A percentile compares a stretch with the other conserved stretches of the same genome.
Conservation (phyloP, 2,888 invertebrate species). For the Ischnus inquisitorius region DNA sequence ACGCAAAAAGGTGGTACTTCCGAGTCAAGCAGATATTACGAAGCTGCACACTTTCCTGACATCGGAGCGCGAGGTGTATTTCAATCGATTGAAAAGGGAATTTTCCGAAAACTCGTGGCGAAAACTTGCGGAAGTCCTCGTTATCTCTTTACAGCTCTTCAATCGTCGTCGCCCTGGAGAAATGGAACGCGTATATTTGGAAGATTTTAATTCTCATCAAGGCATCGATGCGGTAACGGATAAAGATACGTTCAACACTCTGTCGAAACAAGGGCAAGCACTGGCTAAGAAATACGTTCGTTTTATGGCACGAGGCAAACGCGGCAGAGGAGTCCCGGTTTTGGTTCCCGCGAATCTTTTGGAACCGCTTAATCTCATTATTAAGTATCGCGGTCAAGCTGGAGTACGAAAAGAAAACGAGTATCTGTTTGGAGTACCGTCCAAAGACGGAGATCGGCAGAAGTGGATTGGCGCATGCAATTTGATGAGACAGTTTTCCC, state of each 20-base stretch:
- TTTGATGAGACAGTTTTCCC: constrained; percentile 69
- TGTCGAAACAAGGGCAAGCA: constrained; percentile 22
- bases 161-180: constrained; percentile 64
- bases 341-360: constrained; percentile 56
- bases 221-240: constrained; percentile 44
- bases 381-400: constrained; percentile 27
- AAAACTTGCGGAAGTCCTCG: constrained; percentile 25
- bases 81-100: neutral
- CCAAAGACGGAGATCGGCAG: neutral
- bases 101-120: constrained; percentile 31
- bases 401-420: constrained; percentile 28
- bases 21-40: constrained; percentile 55
- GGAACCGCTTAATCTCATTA: constrained; percentile 38
- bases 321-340: constrained; percentile 67
- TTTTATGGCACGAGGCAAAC: constrained; percentile 72
- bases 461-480: constrained; percentile 67
- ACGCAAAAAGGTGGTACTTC: constrained; percentile 61
- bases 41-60: constrained; percentile 53
- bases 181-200: constrained; percentile 49
- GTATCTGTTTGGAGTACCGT: constrained; percentile 50
- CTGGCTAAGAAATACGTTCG: constrained; percentile 61
- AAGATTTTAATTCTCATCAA: constrained; percentile 46
- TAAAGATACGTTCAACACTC: constrained; percentile 47
- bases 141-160: constrained; percentile 57
- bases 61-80: neutral